phyloP scores from a whole-genome alignment of 2,797 vertebrate genomes.

The Chloroceryle amazona region DNA sequence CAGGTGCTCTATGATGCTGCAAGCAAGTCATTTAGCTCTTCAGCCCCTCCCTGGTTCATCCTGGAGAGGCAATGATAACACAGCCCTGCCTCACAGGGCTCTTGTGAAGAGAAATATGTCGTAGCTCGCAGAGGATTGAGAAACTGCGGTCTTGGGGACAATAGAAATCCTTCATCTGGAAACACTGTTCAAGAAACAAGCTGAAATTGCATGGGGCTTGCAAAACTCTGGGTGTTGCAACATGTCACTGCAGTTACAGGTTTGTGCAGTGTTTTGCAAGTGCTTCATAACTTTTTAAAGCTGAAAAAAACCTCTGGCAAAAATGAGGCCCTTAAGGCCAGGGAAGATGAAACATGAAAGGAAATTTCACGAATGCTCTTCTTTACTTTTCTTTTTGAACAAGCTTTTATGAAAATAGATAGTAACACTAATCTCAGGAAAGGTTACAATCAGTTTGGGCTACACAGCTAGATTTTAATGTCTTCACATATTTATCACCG shows the following conservation, averaged over 20 bases:
- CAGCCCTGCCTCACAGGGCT: not conserved
- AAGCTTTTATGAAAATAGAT: not conserved
- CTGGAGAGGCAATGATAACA: not conserved
- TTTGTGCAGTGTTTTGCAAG: not conserved
- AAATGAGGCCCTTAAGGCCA: not conserved
- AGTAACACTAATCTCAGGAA: not conserved
- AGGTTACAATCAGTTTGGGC: not conserved
- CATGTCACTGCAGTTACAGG: not conserved
- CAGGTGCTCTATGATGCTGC: accelerated
- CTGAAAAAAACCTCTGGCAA: not conserved
- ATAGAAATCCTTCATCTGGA: not conserved
- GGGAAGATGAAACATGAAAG: not conserved
- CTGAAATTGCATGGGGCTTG: not conserved
- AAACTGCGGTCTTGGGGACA: not conserved
- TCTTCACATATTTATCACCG: not conserved
- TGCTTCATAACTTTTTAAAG: not conserved
- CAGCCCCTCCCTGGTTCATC: not conserved
- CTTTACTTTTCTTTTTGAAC: not conserved
- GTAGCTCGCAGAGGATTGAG: not conserved
- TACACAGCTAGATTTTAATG: not conserved
- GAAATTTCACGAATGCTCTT: not conserved
- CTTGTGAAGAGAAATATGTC: accelerated
- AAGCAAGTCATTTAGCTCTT: not conserved
- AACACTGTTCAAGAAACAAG: not conserved
- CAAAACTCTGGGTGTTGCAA: not conserved